Conservation (phyloP, 1,140 invertebrate species). For the Drosophila navojoa region DNA sequence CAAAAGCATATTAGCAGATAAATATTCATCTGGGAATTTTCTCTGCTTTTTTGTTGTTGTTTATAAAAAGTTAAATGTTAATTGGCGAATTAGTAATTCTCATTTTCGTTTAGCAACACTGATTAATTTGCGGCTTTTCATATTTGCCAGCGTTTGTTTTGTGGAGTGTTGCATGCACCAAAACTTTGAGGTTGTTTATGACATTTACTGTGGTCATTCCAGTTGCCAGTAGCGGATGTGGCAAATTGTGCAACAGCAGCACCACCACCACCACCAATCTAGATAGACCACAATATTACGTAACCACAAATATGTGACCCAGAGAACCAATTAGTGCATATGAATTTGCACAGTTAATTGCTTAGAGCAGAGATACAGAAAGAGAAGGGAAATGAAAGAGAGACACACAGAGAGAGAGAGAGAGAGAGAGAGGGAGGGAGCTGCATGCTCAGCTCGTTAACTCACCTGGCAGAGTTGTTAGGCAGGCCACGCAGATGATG, state of each 20-base stretch:
- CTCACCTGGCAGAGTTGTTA: conserved; percentile 67
- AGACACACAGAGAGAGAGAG: background rate
- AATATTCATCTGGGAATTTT: background rate
- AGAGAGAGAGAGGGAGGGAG: background rate
- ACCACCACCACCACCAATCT: background rate
- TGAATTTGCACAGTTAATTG: conserved; percentile 15
- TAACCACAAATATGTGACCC: conserved; percentile 47
- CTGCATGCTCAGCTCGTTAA: background rate
- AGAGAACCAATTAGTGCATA: background rate
- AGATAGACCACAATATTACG: conserved; percentile 49
- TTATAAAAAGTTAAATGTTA: no score
- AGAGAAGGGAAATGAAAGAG: background rate
- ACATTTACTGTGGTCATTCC: conserved; percentile 29
- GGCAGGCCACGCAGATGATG: conserved; percentile 50
- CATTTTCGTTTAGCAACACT: conserved; percentile 7
- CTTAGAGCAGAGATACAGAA: background rate
- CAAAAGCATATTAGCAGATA: no score
- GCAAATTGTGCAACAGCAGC: background rate
- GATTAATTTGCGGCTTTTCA: conserved; percentile 29
- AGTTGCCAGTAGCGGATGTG: background rate
- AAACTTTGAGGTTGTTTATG: conserved; percentile 30
- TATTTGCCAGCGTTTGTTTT: conserved; percentile 4
- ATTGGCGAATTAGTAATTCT: no score
- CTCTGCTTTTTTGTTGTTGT: background rate
- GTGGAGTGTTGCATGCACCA: background rate